phyloP scores from a whole-genome alignment of 2,113 vertebrate species.

The Scomber colias region DNA sequence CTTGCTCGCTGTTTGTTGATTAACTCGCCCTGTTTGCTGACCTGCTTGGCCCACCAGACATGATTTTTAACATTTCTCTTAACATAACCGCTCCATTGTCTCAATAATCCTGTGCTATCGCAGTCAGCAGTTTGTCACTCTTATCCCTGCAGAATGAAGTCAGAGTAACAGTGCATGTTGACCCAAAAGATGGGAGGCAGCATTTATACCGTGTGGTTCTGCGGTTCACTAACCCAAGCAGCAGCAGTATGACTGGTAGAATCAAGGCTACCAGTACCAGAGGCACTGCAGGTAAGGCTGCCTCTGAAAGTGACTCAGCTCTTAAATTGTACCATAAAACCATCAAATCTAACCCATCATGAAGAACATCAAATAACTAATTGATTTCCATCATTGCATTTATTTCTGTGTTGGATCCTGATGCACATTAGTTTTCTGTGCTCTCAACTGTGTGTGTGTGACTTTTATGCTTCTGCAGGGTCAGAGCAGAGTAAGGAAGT shows the following conservation, averaged over 20 bases:
- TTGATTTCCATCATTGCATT: neutral
- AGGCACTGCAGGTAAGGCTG: conserved; percentile 86
- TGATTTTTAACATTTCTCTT: conserved; percentile 18
- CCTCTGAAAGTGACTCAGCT: conserved; percentile 25
- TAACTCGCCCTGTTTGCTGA: conserved; percentile 39
- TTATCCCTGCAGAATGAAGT: conserved; percentile 92
- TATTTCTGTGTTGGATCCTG: neutral
- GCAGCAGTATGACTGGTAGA: conserved; percentile 80
- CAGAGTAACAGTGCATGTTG: conserved; percentile 90
- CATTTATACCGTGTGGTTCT: conserved; percentile 88
- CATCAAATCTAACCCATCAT: conserved; percentile 37
- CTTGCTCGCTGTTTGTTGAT: conserved; percentile 44
- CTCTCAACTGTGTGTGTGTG: neutral
- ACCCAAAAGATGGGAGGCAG: conserved; percentile 83
- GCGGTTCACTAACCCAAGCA: conserved; percentile 89
- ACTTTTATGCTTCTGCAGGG: conserved; percentile 78
- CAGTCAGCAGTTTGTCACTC: conserved; percentile 58
- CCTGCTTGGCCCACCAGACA: conserved; percentile 37
- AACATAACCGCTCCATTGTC: conserved; percentile 25
- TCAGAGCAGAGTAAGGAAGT: conserved; percentile 88
- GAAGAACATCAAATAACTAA: neutral
- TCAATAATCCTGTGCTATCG: conserved; percentile 32
- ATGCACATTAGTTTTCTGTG: neutral
- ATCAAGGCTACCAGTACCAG: conserved; percentile 84
- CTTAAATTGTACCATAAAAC: conserved; percentile 2